Conservation (phyloP, 2,888 invertebrate species). For the Cerastoderma edule region DNA sequence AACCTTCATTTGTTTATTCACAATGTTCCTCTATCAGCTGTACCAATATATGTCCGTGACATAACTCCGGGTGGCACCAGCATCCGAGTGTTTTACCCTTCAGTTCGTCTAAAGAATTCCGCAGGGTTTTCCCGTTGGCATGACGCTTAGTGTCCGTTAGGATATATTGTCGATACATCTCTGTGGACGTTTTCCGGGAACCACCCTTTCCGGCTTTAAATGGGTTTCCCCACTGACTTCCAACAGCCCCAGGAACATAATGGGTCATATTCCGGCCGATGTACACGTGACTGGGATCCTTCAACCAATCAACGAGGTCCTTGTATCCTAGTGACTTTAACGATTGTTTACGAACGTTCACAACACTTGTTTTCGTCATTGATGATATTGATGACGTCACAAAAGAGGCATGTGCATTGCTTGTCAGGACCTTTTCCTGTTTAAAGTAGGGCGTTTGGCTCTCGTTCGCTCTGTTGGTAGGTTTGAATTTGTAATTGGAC, state of each 20-base stretch:
- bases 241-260: conserved; percentile 61
- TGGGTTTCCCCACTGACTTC: conserved; percentile 65
- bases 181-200: conserved; percentile 37
- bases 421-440: too few relatives aligned
- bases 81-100: conserved; percentile 64
- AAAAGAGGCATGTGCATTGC: background rate
- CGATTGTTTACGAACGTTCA: conserved; percentile 15
- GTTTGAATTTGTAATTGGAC: conserved; percentile 10
- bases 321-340: conserved; percentile 5
- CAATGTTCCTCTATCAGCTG: conserved; percentile 46
- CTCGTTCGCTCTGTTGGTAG: background rate
- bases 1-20: background rate
- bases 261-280: conserved; percentile 62
- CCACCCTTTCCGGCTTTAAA: conserved; percentile 43
- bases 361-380: background rate
- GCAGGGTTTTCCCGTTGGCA: conserved; percentile 53
- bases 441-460: background rate
- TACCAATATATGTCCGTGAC: conserved; percentile 62
- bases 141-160: conserved; percentile 40
- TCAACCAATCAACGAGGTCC: conserved; percentile 59
- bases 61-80: conserved; percentile 65
- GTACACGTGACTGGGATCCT: conserved; percentile 57
- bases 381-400: background rate
- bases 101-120: conserved; percentile 58
- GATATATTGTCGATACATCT: conserved; percentile 50